Evolutionary conservation across 2,888 invertebrate genomes (phyloP), one percentile per base, ranked within the genome.

Genomic region (Fissipunctia ypsillon): DNA sequence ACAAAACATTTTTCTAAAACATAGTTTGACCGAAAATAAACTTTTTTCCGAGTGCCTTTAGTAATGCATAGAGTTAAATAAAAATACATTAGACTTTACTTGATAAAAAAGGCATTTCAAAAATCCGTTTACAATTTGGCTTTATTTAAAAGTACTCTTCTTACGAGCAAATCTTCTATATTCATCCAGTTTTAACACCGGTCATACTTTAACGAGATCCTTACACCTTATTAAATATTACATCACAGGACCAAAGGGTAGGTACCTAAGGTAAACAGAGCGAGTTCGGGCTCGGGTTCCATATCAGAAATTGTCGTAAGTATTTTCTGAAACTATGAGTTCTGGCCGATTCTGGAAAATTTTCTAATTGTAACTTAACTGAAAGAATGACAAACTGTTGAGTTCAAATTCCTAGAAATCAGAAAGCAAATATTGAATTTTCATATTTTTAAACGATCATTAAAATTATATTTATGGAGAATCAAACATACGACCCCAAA

Each of bases 141-240:
- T 67, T 22, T 43, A 14, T 25, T 16, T 28, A 31, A 65, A 25
- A 48, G 3, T 6, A 25, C 35, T 67, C 43, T 28, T 69, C 14
- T 38, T 22, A 68, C 12, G 22, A 28, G 43, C 54, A 22, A n/a
- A 25, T 45, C 25, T 25, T 76, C 16, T 48, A 25, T 45, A 31
- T 22, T 7, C 25, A 25, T n/a, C 10, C 7, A n/a, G 16, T 19
- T 50, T 52, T 48, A 59, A 10, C n/a, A 54, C 54, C 12, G 43
- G 43, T 22, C 65, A 74, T 67, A 80, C 22, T 60, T 38, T 4
- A 75, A 80, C 48, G 57, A 68, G 52, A 48, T 76, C 68, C 64
- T 70, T 70, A 70, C 43, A 81, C 72, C 72, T 76, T 76, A 68
- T 71, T 76, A 63, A 76, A 73, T 84, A 80, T 72, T 71, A 73